Base-by-base conservation (phyloP, 2,113 vertebrate genomes). In the Erpornis zantholeuca region DNA sequence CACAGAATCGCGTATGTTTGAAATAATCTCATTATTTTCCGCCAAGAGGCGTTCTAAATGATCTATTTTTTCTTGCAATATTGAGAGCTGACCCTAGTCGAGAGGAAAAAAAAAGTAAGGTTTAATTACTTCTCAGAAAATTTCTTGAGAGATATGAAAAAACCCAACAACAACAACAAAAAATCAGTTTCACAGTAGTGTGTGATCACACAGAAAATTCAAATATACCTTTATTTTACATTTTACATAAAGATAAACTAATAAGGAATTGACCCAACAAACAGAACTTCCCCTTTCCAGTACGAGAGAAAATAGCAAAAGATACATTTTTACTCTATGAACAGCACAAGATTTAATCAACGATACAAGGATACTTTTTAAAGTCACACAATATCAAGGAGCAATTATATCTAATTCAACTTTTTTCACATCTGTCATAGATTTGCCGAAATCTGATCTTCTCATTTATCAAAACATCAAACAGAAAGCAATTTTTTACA, bases 21-120 rank as follows among this genome's bases (percentile, higher is more conserved):
- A 98, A 95, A 99, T 99, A 94, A 99, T 98, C 35, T 98, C 98
- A 96, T 99, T 99, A 97, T 99, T 99, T 97, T 99, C 98, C 11
- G 98, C 98, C 61, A 99, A 97, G 49, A 99, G 98, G 38, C 86
- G 98, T 92, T 99, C 99, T 90, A 99, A 97, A 75, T 98, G 98
- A 92, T 99, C 99, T 83, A 99, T 99, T 98, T 99, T 99, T 94
- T 98, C 98, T 98, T 99, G 99, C 82, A 99, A 97, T 96, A 98
- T 97, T 80, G 97, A 98, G 94, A 99, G 97, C 36, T 99, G 98
- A 10, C 98, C 99, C 99, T 99, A 94, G 76, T 70, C 20, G 11
- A 49, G 17, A 65, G 20, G 10, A 87, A 82, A 85, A 81, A 86
- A 70, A 59, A 88, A 73, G 73, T 81, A 71, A 71, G 59, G 38